These are phyloP conservation scores for Leiothrix lutea DNA, from an alignment of 2,113 vertebrate species.

Conservation along the genomic window DNA sequence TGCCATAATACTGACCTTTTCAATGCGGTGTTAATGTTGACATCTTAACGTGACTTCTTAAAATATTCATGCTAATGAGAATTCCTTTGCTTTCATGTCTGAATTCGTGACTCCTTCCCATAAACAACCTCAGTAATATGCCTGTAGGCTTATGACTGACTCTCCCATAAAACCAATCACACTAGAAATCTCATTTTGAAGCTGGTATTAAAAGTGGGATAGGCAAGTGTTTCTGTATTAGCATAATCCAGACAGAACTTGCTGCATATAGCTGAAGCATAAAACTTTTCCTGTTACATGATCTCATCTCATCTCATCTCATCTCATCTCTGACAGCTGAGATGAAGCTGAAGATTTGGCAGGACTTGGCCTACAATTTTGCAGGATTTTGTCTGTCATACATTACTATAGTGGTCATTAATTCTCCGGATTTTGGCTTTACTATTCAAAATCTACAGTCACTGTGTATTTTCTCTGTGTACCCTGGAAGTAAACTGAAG, in stretches of 20 bases:
- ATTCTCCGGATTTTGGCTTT: not conserved
- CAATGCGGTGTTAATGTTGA: not conserved
- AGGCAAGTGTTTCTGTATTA: not conserved
- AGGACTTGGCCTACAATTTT: not conserved
- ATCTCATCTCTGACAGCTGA: not conserved
- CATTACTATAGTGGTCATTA: not conserved
- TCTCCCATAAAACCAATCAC: not conserved
- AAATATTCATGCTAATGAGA: not conserved
- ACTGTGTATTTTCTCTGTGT: not conserved
- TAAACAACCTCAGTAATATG: not conserved
- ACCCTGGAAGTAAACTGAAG: not conserved
- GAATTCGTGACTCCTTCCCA: not conserved
- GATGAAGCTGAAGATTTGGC: not conserved
- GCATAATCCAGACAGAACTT: not conserved
- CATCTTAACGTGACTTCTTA: not conserved
- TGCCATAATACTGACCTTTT: not conserved
- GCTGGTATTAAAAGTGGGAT: not conserved
- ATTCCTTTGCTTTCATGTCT: conserved; percentile 1
- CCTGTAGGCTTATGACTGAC: not conserved
- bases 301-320: too few species aligned
- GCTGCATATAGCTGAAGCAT: not conserved
- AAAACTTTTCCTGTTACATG: not conserved
- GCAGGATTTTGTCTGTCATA: not conserved
- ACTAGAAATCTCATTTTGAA: not conserved
- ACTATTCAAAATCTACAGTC: not conserved